A percentile compares a stretch with the other conserved stretches of the same genome.
These are phyloP conservation scores for Gopherus flavomarginatus DNA, from an alignment of 2,113 vertebrate genomes.

Conservation along the genomic window DNA sequence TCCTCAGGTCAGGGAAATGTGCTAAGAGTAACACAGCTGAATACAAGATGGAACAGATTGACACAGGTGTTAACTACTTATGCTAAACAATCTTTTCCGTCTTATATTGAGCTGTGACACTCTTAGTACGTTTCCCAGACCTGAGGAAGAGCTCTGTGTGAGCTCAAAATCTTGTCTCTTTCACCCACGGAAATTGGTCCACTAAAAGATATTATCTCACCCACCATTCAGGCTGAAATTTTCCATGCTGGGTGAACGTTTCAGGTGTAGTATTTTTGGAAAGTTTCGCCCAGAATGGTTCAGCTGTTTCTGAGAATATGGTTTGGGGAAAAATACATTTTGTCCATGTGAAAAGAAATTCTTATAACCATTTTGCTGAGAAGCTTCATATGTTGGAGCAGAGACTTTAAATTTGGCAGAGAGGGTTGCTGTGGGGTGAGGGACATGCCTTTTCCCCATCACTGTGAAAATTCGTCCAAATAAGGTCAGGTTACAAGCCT, in stretches of 20 bases:
- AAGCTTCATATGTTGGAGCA: background rate
- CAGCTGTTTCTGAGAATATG: background rate
- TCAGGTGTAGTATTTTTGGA: background rate
- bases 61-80: background rate
- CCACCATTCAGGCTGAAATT: background rate
- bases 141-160: background rate
- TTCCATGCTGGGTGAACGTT: background rate
- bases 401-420: background rate
- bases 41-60: background rate
- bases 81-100: background rate
- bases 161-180: background rate
- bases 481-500: background rate
- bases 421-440: background rate
- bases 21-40: background rate
- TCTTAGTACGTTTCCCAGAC: background rate
- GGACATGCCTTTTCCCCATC: background rate
- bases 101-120: background rate
- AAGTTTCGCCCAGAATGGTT: background rate
- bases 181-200: background rate
- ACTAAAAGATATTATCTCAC: background rate
- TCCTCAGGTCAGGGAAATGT: no score
- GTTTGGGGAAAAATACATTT: background rate
- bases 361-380: background rate
- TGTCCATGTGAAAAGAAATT: background rate
- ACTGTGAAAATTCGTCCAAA: background rate